Percentiles rank a stretch among this genome's conserved stretches.
Conservation (phyloP, 2,797 vertebrate genomes). For the Enteromius argenteus region DNA sequence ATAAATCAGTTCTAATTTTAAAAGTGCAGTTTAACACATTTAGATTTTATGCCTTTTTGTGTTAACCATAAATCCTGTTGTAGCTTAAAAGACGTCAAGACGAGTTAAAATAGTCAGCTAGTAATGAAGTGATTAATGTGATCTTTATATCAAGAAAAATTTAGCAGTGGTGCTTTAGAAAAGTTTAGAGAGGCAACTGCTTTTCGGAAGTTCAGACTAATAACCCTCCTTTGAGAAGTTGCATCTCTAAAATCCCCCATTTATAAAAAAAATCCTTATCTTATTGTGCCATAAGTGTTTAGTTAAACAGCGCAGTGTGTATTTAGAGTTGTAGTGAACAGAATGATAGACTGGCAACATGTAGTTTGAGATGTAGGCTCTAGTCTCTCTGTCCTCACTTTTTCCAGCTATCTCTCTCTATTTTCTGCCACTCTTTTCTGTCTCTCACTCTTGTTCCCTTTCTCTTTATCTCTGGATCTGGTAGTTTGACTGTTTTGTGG, state of each 20-base stretch:
- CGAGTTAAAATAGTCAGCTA: background rate
- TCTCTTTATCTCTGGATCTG: constrained; percentile 65
- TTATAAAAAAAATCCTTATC: background rate
- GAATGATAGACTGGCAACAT: constrained; percentile 69
- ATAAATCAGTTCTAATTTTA: constrained; percentile 20
- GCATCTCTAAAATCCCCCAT: background rate
- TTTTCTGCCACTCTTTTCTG: constrained; percentile 55
- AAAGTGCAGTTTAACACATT: background rate
- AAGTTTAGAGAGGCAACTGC: constrained; percentile 1
- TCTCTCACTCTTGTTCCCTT: constrained; percentile 63
- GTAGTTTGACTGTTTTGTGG: constrained; percentile 83
- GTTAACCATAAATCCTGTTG: background rate
- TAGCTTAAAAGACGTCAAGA: background rate
- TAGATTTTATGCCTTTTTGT: background rate
- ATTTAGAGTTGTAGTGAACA: constrained; percentile 28
- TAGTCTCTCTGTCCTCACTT: constrained; percentile 65
- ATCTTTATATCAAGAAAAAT: background rate
- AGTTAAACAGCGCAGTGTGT: background rate
- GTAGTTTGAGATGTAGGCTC: constrained; percentile 69
- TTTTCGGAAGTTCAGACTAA: background rate
- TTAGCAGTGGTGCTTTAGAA: background rate
- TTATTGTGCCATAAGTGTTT: background rate
- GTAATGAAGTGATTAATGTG: no score
- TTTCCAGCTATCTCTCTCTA: constrained; percentile 38
- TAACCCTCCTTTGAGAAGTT: background rate